Evolutionary conservation across 2,888 invertebrate species (phyloP).

Genomic region (Platerodrilus igneus): DNA sequence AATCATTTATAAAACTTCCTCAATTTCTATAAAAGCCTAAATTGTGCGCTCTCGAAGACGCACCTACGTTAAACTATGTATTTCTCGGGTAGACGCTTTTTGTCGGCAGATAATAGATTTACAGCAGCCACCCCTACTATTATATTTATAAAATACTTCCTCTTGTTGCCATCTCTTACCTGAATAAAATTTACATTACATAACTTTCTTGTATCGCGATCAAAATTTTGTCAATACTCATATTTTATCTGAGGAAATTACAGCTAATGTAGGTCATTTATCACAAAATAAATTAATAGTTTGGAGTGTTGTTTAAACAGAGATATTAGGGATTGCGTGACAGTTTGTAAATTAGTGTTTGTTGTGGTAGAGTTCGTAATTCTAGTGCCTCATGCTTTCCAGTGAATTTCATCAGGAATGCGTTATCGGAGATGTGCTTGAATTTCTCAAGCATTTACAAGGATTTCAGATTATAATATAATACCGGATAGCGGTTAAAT

Average conservation of each 20-base stretch:
- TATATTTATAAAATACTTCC: constrained; percentile 19
- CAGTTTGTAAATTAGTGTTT: constrained; percentile 19
- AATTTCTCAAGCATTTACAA: constrained; percentile 17
- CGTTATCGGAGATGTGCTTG: constrained; percentile 15
- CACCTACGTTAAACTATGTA: constrained; percentile 19
- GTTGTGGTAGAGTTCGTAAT: constrained; percentile 16
- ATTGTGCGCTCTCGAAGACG: constrained; percentile 17
- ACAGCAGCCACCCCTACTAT: constrained; percentile 17
- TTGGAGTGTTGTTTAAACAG: constrained; percentile 10
- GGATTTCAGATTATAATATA: constrained; percentile 21
- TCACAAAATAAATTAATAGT: constrained; percentile 10
- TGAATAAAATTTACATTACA: constrained; percentile 1
- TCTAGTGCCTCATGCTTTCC: constrained; percentile 8
- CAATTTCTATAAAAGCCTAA: constrained; percentile 19
- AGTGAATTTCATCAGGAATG: constrained; percentile 21
- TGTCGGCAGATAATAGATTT: constrained; percentile 22
- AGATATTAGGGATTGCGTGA: constrained; percentile 14
- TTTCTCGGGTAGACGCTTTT: constrained; percentile 18
- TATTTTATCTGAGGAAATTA: constrained; percentile 1
- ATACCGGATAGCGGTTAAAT: constrained; percentile 19
- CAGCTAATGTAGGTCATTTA: constrained; percentile 1
- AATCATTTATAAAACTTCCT: constrained; percentile 17
- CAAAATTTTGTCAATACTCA: constrained; percentile 1
- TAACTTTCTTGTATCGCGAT: neutral
- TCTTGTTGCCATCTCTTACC: constrained; percentile 13